Conservation (phyloP, 2,113 vertebrate species). For the Meriones unguiculatus region DNA sequence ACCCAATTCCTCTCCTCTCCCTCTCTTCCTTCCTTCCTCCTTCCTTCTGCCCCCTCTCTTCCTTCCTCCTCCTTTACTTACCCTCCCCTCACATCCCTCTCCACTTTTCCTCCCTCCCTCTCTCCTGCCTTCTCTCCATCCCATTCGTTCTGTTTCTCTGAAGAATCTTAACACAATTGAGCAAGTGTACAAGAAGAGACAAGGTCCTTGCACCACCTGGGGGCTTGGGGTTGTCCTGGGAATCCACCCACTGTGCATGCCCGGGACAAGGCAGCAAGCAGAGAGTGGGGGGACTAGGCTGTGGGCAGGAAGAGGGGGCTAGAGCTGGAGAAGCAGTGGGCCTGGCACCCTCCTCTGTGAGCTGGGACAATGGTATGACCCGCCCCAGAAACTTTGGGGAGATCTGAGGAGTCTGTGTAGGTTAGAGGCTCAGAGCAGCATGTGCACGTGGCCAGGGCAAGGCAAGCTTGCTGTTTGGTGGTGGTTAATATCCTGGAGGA, state of each 20-base stretch:
- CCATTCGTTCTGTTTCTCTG: not conserved
- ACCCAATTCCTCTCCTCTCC: not conserved
- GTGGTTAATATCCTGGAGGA: slow-evolving; percentile 1
- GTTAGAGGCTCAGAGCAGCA: accelerated
- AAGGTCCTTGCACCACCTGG: too few species aligned
- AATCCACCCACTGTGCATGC: accelerated
- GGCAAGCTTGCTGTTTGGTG: not conserved
- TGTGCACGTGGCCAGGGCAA: accelerated
- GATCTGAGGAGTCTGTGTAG: not conserved
- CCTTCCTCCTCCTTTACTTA: not conserved
- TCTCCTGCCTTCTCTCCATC: not conserved
- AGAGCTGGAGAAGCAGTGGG: not conserved
- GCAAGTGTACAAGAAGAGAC: not conserved
- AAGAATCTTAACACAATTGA: not conserved
- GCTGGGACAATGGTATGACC: not conserved
- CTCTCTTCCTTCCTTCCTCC: not conserved
- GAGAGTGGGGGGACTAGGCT: too few species aligned
- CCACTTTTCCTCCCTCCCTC: not conserved
- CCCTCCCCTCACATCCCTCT: too few species aligned
- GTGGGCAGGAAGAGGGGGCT: too few species aligned
- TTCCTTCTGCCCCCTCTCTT: not conserved
- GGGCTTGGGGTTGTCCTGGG: not conserved
- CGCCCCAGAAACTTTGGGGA: not conserved
- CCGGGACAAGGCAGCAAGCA: accelerated
- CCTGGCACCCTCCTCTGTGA: not conserved